Base-by-base conservation (phyloP, 2,888 invertebrate species). In the Nycteola revayana region DNA sequence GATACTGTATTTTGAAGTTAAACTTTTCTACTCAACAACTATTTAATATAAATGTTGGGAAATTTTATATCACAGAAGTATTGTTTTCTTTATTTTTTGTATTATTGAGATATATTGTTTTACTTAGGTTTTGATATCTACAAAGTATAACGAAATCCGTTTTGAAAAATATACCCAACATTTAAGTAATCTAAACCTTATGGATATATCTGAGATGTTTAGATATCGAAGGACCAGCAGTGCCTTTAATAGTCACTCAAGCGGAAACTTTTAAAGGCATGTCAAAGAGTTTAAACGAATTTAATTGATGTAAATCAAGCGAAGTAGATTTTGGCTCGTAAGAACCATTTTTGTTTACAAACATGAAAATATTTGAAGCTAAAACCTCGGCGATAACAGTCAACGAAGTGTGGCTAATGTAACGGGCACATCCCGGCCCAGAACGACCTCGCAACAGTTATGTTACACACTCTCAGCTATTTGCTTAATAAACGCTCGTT, bases 401-500 rank as follows among this genome's bases (percentile, higher is more conserved):
- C 53, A 61, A 40, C 60, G 46, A 56, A 60, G 51, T 63, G 67
- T 64, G 49, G 55, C 54, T 50, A 63, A 60, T 54, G 53, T 36
- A 55, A 44, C 52, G 44, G 32, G 43, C 42, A 44, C 55, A 58
- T 54, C 51, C 49, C 55, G 38, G 29, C 40, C 37, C 49, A 41
- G 37, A 57, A 60, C 53, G 53, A 59, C 55, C 60, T 60, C 60
- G 64, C 62, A 64, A 61, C 68, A 65, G 58, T 68, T 63, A 55
- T 63, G 57, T 68, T 63, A 56, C 65, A 59, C 65, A 66, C 61
- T 69, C 66, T 60, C 61, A 36, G 59, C 61, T 61, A 65, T 69
- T 69, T 65, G 49, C 64, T 66, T 67, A 66, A 66, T 69, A 69
- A 65, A 66, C 51, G 57, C 68, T 66, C 62, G 63, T 69, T 61